Percentiles rank a stretch among this genome's conserved stretches.
Evolutionary conservation across 2,113 vertebrate genomes (phyloP).

Genomic region (Ochotona princeps): DNA sequence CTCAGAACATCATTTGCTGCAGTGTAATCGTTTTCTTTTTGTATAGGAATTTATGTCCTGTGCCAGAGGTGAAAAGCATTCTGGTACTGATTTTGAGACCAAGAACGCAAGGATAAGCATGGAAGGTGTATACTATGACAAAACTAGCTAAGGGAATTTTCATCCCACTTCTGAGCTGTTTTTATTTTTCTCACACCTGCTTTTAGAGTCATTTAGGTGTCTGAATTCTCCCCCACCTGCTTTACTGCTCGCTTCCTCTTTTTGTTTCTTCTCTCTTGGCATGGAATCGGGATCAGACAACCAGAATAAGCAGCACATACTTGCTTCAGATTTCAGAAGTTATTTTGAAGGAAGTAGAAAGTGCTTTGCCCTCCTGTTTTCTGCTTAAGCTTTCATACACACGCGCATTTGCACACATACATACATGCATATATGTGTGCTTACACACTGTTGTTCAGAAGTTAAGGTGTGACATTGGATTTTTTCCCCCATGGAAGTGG

Average conservation of each 20-base stretch:
- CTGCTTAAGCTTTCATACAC: slow-evolving; percentile 37
- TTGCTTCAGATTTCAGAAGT: slow-evolving; percentile 66
- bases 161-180: slow-evolving; percentile 23
- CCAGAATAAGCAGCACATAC: slow-evolving; percentile 46
- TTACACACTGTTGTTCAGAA: slow-evolving; percentile 46
- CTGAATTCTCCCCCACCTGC: slow-evolving; percentile 4
- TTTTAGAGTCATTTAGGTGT: slow-evolving; percentile 53
- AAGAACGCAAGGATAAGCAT: slow-evolving; percentile 50
- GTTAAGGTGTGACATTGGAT: neutral
- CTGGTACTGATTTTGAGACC: slow-evolving; percentile 60
- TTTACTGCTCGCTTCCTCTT: neutral
- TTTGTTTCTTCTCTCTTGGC: neutral
- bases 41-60: neutral
- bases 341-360: slow-evolving; percentile 66
- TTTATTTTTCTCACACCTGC: slow-evolving; percentile 43
- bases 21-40: slow-evolving; percentile 36
- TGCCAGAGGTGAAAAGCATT: slow-evolving; percentile 62
- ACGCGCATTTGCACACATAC: neutral
- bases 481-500: slow-evolving; percentile 32
- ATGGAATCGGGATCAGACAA: slow-evolving; percentile 63
- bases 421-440: neutral
- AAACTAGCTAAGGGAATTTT: neutral
- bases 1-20: slow-evolving; percentile 2
- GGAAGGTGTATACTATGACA: neutral
- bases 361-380: slow-evolving; percentile 43